These are phyloP conservation scores for Pseudomyrmex dendroicus DNA, from an alignment of 1,140 invertebrate species.

Conservation along the genomic window DNA sequence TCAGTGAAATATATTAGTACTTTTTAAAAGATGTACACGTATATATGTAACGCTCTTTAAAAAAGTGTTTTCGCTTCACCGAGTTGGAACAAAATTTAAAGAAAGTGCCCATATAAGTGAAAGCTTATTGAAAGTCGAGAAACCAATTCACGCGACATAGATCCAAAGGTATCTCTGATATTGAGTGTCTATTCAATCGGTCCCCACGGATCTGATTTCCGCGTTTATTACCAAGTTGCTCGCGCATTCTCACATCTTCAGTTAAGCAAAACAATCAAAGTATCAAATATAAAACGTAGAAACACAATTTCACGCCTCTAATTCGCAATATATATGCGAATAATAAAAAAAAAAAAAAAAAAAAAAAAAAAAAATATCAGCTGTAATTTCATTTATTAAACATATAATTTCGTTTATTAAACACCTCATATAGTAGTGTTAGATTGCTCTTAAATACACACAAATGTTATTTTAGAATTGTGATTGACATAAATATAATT, in stretches of 20 bases:
- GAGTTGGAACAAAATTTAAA: constrained; percentile 32
- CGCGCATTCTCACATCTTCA: constrained; percentile 26
- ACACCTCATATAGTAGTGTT: not conserved
- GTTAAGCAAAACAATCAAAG: constrained; percentile 42
- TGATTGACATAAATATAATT: not conserved
- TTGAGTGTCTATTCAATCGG: constrained; percentile 57
- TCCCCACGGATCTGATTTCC: constrained; percentile 54
- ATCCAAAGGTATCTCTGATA: constrained; percentile 54
- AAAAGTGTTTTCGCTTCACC: not conserved
- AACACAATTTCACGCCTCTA: constrained; percentile 37
- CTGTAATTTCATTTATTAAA: no score
- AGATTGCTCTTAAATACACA: not conserved
- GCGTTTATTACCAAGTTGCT: constrained; percentile 51
- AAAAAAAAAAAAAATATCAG: no score
- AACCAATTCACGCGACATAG: constrained; percentile 50
- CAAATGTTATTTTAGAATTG: not conserved
- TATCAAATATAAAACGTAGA: constrained; percentile 23
- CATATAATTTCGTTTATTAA: not conserved
- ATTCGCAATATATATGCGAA: constrained; percentile 6
- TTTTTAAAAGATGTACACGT: not conserved
- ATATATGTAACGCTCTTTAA: constrained; percentile 17
- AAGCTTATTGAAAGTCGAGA: constrained; percentile 54
- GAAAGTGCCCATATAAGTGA: constrained; percentile 25
- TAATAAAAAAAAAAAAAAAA: not conserved
- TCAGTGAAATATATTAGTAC: constrained; percentile 22